These are phyloP conservation scores for Arvicanthis niloticus DNA, from an alignment of 2,113 vertebrate genomes.

Conservation along the genomic window DNA sequence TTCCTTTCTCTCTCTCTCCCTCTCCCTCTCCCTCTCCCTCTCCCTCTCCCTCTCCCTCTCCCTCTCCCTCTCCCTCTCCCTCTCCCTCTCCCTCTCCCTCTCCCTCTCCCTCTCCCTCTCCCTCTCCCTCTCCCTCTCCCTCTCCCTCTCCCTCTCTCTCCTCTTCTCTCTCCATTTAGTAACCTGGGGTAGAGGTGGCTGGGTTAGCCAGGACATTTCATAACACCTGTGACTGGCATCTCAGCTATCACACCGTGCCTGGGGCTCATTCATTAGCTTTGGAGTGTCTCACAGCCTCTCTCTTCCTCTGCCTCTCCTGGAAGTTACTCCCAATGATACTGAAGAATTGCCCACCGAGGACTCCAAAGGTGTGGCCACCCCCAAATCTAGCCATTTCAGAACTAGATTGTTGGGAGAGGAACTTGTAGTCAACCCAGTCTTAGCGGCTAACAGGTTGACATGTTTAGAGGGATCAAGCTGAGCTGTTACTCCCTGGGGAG, in stretches of 20 bases:
- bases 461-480: background rate
- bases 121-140: accelerated
- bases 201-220: background rate
- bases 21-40: too few species aligned
- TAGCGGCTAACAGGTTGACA: background rate
- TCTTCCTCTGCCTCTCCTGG: background rate
- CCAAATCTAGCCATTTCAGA: background rate
- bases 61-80: accelerated
- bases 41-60: too few species aligned
- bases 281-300: background rate
- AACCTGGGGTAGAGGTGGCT: background rate
- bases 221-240: background rate
- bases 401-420: background rate
- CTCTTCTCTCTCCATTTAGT: background rate
- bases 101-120: too few species aligned
- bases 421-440: background rate
- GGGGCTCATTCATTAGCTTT: background rate
- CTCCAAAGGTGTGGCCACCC: background rate
- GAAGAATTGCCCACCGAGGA: background rate
- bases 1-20: accelerated
- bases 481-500: background rate
- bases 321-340: background rate
- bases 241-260: background rate
- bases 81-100: too few species aligned
- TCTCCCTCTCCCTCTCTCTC: background rate